Evolutionary conservation across 1,140 invertebrate species (phyloP), one percentile per base, ranked within the genome.

Genomic region (Drosophila miranda): DNA sequence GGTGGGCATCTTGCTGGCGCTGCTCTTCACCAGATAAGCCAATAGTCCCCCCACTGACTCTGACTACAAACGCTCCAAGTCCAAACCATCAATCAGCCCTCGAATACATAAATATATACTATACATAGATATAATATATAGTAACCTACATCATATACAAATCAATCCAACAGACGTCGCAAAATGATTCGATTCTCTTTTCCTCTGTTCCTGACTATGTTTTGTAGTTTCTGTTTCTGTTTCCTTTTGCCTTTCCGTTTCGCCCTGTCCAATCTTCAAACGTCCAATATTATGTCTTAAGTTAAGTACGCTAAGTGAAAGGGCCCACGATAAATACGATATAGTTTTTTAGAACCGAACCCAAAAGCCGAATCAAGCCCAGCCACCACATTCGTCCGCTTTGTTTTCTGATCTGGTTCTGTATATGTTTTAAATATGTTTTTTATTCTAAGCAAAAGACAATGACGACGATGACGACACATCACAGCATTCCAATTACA

Each of bases 21-120:
- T 80, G 34, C 62, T 90, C 30, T 90, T 84, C 52, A 66, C 89
- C 71, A 90, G 89, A 90, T 90, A 90, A 90, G 86, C 71, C 81
- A 80, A 75, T 56, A 28, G 34, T 11, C 58, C 51, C 46, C 9
- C 1, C 0, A 14, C 34, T 38, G 34, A 38, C 34, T 38, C 34
- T 38, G 34, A 38, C 34, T 38, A 13, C 34, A 38, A 38, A 45
- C 50, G 38, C 69, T 57, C 44, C 70, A 55, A 46, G 30, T 67
- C 61, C 71, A 69, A 66, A 23, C 49, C 62, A 62, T 73, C 51
- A 77, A 68, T 68, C 57, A 58, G 58, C 70, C 73, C 75, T 78
- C 72, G 67, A 79, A 75, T 60, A 79, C 57, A 76, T 66, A 58
- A 64, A 66, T 52, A 54, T 69, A 71, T 48, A 72, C 49, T 52